A percentile compares a stretch with the other conserved stretches of the same genome.
These are phyloP conservation scores for Chionodraco myersi DNA, from an alignment of 2,113 vertebrate genomes.

Conservation along the genomic window DNA sequence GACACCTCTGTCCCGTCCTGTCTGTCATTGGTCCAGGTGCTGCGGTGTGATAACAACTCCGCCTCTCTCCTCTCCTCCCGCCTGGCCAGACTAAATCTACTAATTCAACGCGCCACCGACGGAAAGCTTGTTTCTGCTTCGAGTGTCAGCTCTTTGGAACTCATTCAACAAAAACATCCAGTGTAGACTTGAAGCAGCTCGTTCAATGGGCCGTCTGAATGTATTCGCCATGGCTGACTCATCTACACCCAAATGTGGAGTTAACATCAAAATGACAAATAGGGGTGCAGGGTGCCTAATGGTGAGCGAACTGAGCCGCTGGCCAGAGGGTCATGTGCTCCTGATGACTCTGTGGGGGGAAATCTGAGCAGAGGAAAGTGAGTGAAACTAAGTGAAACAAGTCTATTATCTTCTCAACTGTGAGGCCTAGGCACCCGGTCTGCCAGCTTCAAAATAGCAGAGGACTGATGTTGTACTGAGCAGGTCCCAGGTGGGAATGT, in stretches of 20 bases:
- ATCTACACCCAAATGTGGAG: constrained; percentile 49
- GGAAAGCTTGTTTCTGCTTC: constrained; percentile 58
- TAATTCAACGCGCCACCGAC: constrained; percentile 59
- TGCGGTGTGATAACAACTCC: constrained; percentile 71
- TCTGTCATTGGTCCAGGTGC: constrained; percentile 74
- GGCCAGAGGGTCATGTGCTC: constrained; percentile 28
- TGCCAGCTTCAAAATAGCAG: constrained; percentile 36
- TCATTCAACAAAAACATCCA: constrained; percentile 69
- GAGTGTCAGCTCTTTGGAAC: constrained; percentile 70
- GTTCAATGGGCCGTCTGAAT: constrained; percentile 55
- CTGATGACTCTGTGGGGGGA: constrained; percentile 27
- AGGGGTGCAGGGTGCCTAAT: constrained; percentile 45
- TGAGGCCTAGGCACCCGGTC: constrained; percentile 38
- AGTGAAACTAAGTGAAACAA: constrained; percentile 36
- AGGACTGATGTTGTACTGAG: constrained; percentile 45
- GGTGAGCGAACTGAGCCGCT: constrained; percentile 32
- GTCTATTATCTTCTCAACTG: constrained; percentile 20
- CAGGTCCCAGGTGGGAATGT: constrained; percentile 33
- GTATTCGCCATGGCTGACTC: constrained; percentile 67
- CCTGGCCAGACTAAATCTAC: constrained; percentile 56
- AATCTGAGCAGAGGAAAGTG: constrained; percentile 17
- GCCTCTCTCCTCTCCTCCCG: constrained; percentile 40
- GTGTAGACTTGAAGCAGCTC: constrained; percentile 56
- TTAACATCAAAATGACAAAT: constrained; percentile 67
- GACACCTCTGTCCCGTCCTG: constrained; percentile 65